A percentile compares a stretch with the other conserved stretches of the same genome.
Evolutionary conservation across 2,797 vertebrate genomes (phyloP).

Genomic region (Xyrichtys novacula): DNA sequence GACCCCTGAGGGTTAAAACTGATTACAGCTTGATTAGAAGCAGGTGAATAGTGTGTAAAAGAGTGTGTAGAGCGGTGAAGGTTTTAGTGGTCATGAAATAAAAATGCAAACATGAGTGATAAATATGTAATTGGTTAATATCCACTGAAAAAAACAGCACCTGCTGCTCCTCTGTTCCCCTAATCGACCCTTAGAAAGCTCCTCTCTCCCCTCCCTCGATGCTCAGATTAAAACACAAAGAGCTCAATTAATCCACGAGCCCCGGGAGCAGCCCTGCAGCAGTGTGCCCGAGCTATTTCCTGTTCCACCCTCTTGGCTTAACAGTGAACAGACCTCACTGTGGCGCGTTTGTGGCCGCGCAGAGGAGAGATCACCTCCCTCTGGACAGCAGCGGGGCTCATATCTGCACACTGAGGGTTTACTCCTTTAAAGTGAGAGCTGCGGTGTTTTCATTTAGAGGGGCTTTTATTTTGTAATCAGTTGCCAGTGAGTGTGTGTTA

Average conservation of each 20-base stretch:
- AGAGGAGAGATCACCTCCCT: constrained; percentile 47
- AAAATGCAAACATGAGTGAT: background rate
- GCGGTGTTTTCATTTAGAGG: background rate
- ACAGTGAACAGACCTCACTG: constrained; percentile 71
- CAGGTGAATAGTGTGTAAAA: too few species aligned
- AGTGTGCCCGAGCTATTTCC: constrained; percentile 77
- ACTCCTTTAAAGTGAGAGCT: background rate
- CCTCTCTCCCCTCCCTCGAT: background rate
- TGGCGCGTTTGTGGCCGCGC: constrained; percentile 39
- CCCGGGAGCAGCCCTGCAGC: constrained; percentile 35
- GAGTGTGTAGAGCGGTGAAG: too few species aligned
- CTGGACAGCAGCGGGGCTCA: constrained; percentile 23
- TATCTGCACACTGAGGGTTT: constrained; percentile 3
- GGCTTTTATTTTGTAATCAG: constrained; percentile 42
- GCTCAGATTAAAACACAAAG: constrained; percentile 75
- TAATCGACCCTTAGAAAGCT: constrained; percentile 5
- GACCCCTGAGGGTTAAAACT: too few species aligned
- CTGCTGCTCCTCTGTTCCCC: constrained; percentile 18
- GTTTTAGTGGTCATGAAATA: too few species aligned
- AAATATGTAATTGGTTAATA: background rate
- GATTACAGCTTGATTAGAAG: too few species aligned
- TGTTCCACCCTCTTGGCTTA: constrained; percentile 78
- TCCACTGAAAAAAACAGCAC: constrained; percentile 29
- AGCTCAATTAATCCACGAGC: constrained; percentile 69
- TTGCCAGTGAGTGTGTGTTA: constrained; percentile 15